Base-by-base conservation (phyloP, 2,888 invertebrate genomes). In the Tipula vernalis region DNA sequence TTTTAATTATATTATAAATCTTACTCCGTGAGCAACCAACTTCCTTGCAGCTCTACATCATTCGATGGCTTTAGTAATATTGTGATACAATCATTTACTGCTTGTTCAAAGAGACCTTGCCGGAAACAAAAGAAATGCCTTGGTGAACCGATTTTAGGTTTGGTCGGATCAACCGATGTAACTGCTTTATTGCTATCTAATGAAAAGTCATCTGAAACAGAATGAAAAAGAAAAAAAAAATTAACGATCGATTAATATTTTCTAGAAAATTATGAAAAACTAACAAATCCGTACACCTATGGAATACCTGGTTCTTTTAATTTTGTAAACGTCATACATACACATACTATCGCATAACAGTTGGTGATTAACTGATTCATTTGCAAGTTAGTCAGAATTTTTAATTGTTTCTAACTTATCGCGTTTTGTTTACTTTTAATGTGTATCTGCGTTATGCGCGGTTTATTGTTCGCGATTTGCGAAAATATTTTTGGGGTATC, bases 11-110 rank as follows among this genome's bases (percentile, higher is more conserved):
- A 12, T 15, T n/a, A 6, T 15, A 57, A 57, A 84, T 92, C 94
- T 91, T 92, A 97, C 96, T 96, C 96, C 41, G 96, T 96, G 44
- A 97, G 91, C 87, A 97, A 92, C 95, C 96, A 97, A 71, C 95
- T 94, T 57, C 96, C 96, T 87, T 95, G 90, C 86, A 96, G 91
- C 88, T 94, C 94, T 41, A 96, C 96, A 91, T 96, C 96, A 71
- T 93, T 90, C 87, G 94, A 94, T 86, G 93, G 93, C 87, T 95
- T 94, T 87, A 96, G 90, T 57, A 96, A 90, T 15, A 92, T 93
- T 0, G 94, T 93, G 85, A 94, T 94, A 89, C 96, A 95, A 89
- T 95, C 95, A 87, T 94, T 93, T 71, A 96, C 93, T 3, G 96
- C 96, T 88, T 93, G 93, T 88, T 95, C 95, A 12, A 96, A 94